Evolutionary conservation across 1,140 invertebrate genomes (phyloP), one percentile per base, ranked within the genome.

Genomic region (Drosophila sturtevanti): DNA sequence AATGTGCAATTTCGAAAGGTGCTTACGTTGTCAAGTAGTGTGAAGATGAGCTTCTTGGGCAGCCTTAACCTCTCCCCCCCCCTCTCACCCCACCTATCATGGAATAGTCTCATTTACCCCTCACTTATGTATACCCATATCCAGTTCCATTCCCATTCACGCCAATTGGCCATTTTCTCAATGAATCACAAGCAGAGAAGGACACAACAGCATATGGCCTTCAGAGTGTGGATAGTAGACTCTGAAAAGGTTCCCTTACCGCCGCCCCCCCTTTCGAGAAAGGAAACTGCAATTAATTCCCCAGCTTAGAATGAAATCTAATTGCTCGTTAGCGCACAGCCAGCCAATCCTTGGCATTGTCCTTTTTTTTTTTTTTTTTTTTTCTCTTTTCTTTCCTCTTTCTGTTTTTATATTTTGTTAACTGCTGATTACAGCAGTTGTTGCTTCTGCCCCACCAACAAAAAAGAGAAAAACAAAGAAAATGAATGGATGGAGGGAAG

Each of bases 391-490:
- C 35, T n/a, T 24, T 44, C 11, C 24, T 69, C 63, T 68, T 77
- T 86, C 80, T 89, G 86, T 89, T 89, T 90, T 82, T 91, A 86
- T 91, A 87, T 91, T 89, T 87, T 89, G 90, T 90, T 89, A 91
- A 91, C 90, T 91, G 90, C 90, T 91, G 90, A 91, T 91, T 91
- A 90, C 87, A 90, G 86, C 86, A 90, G 79, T 91, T 91, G 89
- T 84, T 82, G 62, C 68, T 66, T 68, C 68, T 51, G 69, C 44
- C 37, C 10, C 21, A 11, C 31, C 16, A 6, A 35, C 2, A n/a
- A 21, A 4, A 21, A 21, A 48, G 41, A 7, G 12, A 18, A 7
- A 6, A 16, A 16, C 4, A 16, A 16, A 41, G 16, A 18, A 10
- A 44, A 14, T 5, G 16, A 9, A 16, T 6, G 7, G 35, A 12